phyloP scores from a whole-genome alignment of 2,888 invertebrate species.

The Ormia ochracea region DNA sequence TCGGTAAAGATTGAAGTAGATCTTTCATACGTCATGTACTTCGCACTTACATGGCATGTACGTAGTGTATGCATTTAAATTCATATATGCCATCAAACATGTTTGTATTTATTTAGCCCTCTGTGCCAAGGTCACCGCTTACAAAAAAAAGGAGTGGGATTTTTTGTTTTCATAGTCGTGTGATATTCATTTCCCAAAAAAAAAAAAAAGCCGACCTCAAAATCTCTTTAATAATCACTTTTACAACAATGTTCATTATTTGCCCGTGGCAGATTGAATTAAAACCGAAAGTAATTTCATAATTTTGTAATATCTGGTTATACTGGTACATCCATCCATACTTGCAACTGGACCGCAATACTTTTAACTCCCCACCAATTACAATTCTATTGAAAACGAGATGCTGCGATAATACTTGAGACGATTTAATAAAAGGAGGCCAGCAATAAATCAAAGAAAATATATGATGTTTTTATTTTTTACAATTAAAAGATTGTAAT shows the following conservation, averaged over 20 bases:
- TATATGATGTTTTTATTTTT: too few relatives aligned
- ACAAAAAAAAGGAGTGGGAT: neutral
- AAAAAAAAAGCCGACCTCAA: neutral
- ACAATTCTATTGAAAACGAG: too few relatives aligned
- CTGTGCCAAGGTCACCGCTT: slow-evolving; percentile 51
- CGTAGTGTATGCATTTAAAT: neutral
- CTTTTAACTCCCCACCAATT: too few relatives aligned
- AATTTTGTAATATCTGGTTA: neutral
- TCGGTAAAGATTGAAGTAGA: too few relatives aligned
- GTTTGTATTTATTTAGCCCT: slow-evolving; percentile 1
- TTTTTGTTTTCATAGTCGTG: neutral
- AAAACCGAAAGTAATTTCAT: neutral
- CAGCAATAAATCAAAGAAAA: too few relatives aligned
- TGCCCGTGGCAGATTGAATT: neutral
- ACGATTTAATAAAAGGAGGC: too few relatives aligned
- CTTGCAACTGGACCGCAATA: too few relatives aligned
- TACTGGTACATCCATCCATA: too few relatives aligned
- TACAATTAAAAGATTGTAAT: too few relatives aligned
- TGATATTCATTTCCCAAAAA: slow-evolving; percentile 18
- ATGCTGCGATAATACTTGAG: too few relatives aligned
- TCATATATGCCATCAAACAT: neutral
- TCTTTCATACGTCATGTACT: too few relatives aligned
- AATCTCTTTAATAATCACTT: neutral
- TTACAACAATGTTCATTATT: neutral
- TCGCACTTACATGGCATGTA: neutral